phyloP scores from a whole-genome alignment of 2,113 vertebrate genomes.

The Lepus timidus region DNA sequence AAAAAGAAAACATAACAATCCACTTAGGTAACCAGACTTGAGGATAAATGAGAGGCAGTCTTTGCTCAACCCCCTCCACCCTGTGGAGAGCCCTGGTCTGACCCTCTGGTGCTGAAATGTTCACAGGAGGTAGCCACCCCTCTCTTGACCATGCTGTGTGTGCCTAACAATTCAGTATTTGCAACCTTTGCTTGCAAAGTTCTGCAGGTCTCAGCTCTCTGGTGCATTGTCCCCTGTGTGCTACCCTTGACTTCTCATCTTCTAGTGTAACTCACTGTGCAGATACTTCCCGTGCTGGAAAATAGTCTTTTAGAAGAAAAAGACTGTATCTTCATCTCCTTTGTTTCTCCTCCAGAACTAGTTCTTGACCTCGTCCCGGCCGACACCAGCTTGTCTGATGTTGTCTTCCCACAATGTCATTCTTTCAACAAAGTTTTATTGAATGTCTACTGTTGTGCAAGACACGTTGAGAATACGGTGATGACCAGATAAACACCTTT shows the following conservation, averaged over 20 bases:
- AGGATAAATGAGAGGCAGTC: neutral
- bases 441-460: neutral
- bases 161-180: neutral
- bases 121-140: neutral
- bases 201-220: neutral
- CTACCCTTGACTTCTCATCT: neutral
- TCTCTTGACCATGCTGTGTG: rapidly evolving
- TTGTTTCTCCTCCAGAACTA: neutral
- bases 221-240: neutral
- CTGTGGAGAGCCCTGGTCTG: neutral
- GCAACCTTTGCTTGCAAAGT: neutral
- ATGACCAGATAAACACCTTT: neutral
- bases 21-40: neutral
- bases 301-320: neutral
- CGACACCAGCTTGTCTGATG: neutral
- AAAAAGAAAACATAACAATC: slow-evolving; percentile 18
- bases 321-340: neutral
- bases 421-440: neutral
- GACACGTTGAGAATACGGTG: neutral
- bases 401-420: neutral
- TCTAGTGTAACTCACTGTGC: neutral
- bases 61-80: neutral
- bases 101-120: rapidly evolving
- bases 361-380: neutral
- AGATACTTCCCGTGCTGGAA: neutral